Evolutionary conservation across 2,888 invertebrate species (phyloP), one percentile per base, ranked within the genome.

Genomic region (Saturnia japonica): DNA sequence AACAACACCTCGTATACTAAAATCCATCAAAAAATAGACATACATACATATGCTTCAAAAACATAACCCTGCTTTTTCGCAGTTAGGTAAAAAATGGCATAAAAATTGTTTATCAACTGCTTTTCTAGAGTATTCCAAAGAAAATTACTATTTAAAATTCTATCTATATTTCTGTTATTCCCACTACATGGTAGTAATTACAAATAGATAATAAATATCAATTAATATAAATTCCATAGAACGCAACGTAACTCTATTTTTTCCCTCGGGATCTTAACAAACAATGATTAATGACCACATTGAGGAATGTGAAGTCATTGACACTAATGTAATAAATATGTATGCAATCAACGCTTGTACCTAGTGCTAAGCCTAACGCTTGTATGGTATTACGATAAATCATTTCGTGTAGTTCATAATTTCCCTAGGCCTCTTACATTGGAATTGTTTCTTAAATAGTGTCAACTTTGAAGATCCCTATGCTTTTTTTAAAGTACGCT

Each of bases 211-310:
- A 60, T 60, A 0, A 11, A 60, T 28, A 60, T 64, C 40, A 64
- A 64, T 64, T 40, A 28, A n/a, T 16, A 11, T 64, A 64, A 1
- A 25, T 64, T 42, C 64, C 45, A 68, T 67, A 73, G 57, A 28
- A 51, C 67, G 70, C 60, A 70, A 69, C 47, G n/a, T 45, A 74
- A 73, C 69, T 76, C 71, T 78, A 72, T 71, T 71, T 69, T 77
- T 73, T 74, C 72, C 71, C 71, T 67, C 60, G 77, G 75, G 71
- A 75, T 71, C 78, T 78, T 81, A 83, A 84, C 84, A 85, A 81
- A 80, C 74, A 74, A 81, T 85, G 85, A 85, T 85, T 78, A 79
- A 12, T 78, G 78, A 76, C 76, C 76, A 78, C 78, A 74, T 77
- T 60, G 34, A 43, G 70, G 67, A 68, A 47, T 62, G 75, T 74